Percentiles rank a stretch among this genome's conserved stretches.
Evolutionary conservation across 2,113 vertebrate species (phyloP).

Genomic region (Phalacrocorax brasilianus): DNA sequence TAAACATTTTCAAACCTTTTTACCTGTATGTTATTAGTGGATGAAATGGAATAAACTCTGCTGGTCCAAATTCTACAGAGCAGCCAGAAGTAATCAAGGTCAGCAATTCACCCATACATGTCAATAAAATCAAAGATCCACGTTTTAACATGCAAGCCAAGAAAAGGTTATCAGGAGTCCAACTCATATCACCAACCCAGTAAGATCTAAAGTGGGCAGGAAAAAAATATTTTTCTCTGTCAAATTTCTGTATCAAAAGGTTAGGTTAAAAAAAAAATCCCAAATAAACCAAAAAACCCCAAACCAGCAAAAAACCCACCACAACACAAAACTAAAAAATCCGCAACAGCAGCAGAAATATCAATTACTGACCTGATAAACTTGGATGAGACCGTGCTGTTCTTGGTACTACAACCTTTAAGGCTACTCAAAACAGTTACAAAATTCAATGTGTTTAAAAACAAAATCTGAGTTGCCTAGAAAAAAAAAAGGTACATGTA

Average conservation of each 20-base stretch:
- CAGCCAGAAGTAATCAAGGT: conserved; percentile 86
- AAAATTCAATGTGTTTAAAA: conserved; percentile 88
- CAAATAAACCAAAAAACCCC: neutral
- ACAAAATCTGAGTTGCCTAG: conserved; percentile 90
- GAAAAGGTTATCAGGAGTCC: conserved; percentile 87
- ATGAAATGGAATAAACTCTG: conserved; percentile 93
- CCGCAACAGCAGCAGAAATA: neutral
- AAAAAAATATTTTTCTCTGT: neutral
- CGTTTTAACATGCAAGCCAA: conserved; percentile 92
- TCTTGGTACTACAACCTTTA: conserved; percentile 89
- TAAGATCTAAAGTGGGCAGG: conserved; percentile 83
- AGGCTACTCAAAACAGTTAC: conserved; percentile 81
- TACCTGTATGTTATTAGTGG: conserved; percentile 92
- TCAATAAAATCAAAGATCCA: conserved; percentile 88
- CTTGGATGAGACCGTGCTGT: conserved; percentile 73
- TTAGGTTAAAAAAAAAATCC: neutral
- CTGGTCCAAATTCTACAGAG: conserved; percentile 91
- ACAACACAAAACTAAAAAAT: neutral
- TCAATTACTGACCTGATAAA: conserved; percentile 81
- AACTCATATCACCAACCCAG: conserved; percentile 90
- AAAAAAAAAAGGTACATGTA: neutral
- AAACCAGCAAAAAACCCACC: neutral
- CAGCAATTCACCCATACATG: conserved; percentile 85
- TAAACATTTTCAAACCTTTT: neutral
- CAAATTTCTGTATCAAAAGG: neutral